phyloP scores from a whole-genome alignment of 1,140 invertebrate genomes.

The Caenorhabditis tropicalis region DNA sequence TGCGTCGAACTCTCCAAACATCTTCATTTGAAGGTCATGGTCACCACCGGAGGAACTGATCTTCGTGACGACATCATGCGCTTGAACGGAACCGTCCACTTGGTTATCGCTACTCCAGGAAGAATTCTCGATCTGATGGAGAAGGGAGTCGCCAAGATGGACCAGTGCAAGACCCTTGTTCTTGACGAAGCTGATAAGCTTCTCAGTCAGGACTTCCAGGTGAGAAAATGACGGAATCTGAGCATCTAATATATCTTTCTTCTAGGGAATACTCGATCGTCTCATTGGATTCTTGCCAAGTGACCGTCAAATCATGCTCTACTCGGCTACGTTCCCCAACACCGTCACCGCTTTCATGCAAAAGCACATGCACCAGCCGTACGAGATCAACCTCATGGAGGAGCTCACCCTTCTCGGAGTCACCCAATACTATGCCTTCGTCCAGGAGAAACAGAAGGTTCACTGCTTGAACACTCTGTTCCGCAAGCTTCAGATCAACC shows the following conservation, averaged over 20 bases:
- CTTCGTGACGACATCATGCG: constrained; percentile 98
- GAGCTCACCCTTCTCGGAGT: constrained; percentile 98
- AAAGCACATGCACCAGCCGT: constrained; percentile 92
- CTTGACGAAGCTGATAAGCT: constrained; percentile 99
- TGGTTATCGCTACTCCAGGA: constrained; percentile 98
- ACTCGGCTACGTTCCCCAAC: constrained; percentile 97
- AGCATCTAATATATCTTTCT: background rate
- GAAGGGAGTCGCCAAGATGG: constrained; percentile 89
- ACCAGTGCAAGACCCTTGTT: constrained; percentile 93
- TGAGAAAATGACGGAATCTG: too few species aligned
- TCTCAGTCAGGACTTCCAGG: constrained; percentile 95
- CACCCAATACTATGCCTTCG: constrained; percentile 99
- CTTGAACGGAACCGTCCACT: constrained; percentile 98
- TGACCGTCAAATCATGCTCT: constrained; percentile 95
- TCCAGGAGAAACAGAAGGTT: constrained; percentile 99
- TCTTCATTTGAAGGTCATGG: constrained; percentile 94
- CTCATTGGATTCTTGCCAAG: constrained; percentile 82
- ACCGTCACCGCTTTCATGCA: constrained; percentile 99
- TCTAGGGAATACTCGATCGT: constrained; percentile 86
- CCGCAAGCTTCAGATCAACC: constrained; percentile 99
- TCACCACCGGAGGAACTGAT: constrained; percentile 97
- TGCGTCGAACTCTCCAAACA: constrained; percentile 98
- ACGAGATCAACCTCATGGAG: constrained; percentile 99
- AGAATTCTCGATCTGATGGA: constrained; percentile 99
- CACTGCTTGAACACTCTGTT: constrained; percentile 99